A percentile compares a stretch with the other conserved stretches of the same genome.
Conservation (phyloP, 37 sponge, comb jelly and placozoan species). For the Cliona cf. orientalis region DNA sequence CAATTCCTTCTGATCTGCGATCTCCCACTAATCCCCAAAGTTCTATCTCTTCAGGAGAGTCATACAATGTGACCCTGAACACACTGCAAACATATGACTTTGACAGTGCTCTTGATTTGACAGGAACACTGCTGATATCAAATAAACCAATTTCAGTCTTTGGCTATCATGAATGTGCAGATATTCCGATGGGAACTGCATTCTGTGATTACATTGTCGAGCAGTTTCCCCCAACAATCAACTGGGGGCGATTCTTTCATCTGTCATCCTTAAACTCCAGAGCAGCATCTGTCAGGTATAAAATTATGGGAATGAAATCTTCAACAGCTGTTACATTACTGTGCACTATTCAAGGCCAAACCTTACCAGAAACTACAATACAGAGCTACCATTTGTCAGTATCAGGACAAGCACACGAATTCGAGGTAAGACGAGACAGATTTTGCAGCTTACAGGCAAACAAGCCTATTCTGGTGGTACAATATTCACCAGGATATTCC, state of each 20-base stretch:
- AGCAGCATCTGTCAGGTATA: constrained; percentile 1
- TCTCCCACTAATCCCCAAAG: not conserved
- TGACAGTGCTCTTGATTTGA: constrained; percentile 19
- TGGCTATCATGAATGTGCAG: constrained; percentile 48
- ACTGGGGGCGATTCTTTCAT: constrained; percentile 49
- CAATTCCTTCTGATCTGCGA: constrained; percentile 2
- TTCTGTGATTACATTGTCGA: constrained; percentile 44
- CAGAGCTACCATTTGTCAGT: not conserved
- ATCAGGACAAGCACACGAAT: constrained; percentile 15
- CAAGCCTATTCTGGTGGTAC: constrained; percentile 39
- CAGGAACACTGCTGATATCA: constrained; percentile 32
- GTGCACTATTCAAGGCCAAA: not conserved
- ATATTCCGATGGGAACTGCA: constrained; percentile 2
- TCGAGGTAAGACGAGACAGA: not conserved
- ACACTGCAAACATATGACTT: constrained; percentile 31
- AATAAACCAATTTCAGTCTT: constrained; percentile 42
- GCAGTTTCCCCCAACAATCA: constrained; percentile 57
- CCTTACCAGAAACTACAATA: not conserved
- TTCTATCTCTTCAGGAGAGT: constrained; percentile 11
- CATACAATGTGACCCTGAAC: constrained; percentile 3
- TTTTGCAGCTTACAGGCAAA: constrained; percentile 36
- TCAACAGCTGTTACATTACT: not conserved
- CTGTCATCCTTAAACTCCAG: constrained; percentile 20
- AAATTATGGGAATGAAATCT: not conserved
- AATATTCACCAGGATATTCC: constrained; percentile 37